Evolutionary conservation across 2,888 invertebrate genomes (phyloP).

Genomic region (Drosophila meridionalis): DNA sequence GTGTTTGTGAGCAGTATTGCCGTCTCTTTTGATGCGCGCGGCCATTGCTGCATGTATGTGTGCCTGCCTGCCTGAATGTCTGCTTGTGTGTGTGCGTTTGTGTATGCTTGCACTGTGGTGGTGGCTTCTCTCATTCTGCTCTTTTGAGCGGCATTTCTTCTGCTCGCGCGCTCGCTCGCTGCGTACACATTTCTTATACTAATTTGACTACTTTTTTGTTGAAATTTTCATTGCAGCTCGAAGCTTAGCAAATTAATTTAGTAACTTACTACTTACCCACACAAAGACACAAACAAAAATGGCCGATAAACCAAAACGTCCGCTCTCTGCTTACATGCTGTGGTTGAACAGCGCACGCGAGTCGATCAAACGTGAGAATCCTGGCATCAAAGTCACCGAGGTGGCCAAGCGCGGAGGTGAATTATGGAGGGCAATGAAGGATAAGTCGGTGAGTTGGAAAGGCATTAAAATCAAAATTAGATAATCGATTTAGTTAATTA

Average conservation of each 20-base stretch:
- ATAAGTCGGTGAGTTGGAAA: conserved; percentile 89
- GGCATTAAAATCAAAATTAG: too few relatives aligned
- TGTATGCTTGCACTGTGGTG: conserved; percentile 32
- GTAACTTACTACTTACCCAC: conserved; percentile 49
- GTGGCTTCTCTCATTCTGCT: conserved; percentile 43
- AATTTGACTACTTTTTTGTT: conserved; percentile 18
- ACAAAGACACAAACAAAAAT: conserved; percentile 86
- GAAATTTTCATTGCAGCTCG: conserved; percentile 53
- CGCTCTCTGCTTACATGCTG: conserved; percentile 96
- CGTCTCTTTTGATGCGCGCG: conserved; percentile 56
- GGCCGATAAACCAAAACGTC: conserved; percentile 97
- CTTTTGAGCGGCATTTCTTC: conserved; percentile 22
- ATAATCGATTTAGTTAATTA: background rate
- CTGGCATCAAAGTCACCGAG: conserved; percentile 96
- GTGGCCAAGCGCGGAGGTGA: conserved; percentile 98
- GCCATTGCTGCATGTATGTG: conserved; percentile 39
- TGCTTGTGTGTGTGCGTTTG: conserved; percentile 9
- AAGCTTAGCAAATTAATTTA: conserved; percentile 62
- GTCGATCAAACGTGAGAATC: conserved; percentile 94
- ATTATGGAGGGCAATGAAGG: conserved; percentile 95
- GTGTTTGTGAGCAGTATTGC: conserved; percentile 45
- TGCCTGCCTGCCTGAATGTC: conserved; percentile 5
- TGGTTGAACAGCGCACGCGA: conserved; percentile 97
- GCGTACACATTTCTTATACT: conserved; percentile 16
- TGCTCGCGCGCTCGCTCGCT: too few relatives aligned